phyloP scores from a whole-genome alignment of 2,113 vertebrate species.

The Leptocoma aspasia region DNA sequence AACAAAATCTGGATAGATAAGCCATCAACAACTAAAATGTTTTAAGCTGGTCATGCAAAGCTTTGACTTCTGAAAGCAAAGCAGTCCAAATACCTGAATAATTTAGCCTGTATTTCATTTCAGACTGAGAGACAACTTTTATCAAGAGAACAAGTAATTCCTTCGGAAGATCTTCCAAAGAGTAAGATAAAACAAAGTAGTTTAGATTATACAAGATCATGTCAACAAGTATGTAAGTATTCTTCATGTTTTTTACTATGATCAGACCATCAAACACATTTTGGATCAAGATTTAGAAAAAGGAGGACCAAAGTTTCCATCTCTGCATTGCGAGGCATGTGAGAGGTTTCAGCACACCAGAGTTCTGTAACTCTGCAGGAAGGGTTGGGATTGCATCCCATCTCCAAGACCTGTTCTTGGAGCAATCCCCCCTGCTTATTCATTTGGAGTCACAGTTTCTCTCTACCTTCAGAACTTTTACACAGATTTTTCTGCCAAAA shows the following conservation, averaged over 20 bases:
- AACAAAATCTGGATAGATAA: constrained; percentile 9
- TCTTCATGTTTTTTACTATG: not conserved
- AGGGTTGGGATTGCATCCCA: not conserved
- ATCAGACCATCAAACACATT: not conserved
- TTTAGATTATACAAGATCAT: not conserved
- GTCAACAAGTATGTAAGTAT: not conserved
- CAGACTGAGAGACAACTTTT: not conserved
- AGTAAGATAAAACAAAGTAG: not conserved
- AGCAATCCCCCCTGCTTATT: not conserved
- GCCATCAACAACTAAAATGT: not conserved
- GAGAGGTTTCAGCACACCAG: not conserved
- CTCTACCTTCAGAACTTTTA: not conserved
- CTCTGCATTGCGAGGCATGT: not conserved
- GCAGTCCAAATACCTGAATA: not conserved
- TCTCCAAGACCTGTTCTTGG: not conserved
- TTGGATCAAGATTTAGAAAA: not conserved
- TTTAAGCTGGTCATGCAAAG: not conserved
- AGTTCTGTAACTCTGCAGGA: not conserved
- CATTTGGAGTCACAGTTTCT: not conserved
- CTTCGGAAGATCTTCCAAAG: not conserved
- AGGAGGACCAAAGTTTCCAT: not conserved
- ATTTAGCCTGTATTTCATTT: not conserved
- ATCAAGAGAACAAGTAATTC: not conserved
- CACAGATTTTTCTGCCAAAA: not conserved
- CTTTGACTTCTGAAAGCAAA: not conserved